Evolutionary conservation across 1,140 invertebrate species (phyloP), one percentile per base, ranked within the genome.

Genomic region (Pogonognathellus flavescens): DNA sequence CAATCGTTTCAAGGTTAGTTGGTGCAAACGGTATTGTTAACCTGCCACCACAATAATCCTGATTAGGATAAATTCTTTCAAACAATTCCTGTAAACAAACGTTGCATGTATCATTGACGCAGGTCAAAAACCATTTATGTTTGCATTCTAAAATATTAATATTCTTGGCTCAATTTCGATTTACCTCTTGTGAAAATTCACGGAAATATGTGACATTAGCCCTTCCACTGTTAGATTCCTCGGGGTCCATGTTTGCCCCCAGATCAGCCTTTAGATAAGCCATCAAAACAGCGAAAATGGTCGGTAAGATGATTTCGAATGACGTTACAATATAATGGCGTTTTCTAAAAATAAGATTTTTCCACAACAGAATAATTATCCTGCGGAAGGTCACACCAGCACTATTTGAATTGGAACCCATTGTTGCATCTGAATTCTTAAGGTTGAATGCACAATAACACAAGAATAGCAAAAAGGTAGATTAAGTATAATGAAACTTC

Each of bases 241-340:
- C 18, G 59, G 16, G 10, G 7, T 57, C 20, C 70, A 57, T n/a
- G 2, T 57, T 13, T 41, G 11, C 10, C 57, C 14, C n/a, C 82
- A 52, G 20, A 9, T 76, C 70, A 5, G 86, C 76, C 18, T 82
- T 84, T 0, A 59, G 22, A 53, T 70, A 87, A 41, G 84, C 86
- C 82, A 88, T 49, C 6, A 87, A 9, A 50, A 87, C 80, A 7
- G 86, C 85, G 25, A 86, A 82, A 20, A 88, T 57, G 6, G 88
- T 88, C 0, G 88, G 88, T 14, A 88, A 80, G 9, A 88, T 55
- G 49, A 88, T 88, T 84, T 88, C 88, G 5, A 86, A 70, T 41
- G 84, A 80, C 7, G 88, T 88, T 6, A 88, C 84, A 62, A 88
- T 76, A 57, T 88, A 88, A 59, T 88, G 88, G 16, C 88, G 53